phyloP scores from a whole-genome alignment of 2,888 invertebrate genomes.

The Deroplatys truncata region DNA sequence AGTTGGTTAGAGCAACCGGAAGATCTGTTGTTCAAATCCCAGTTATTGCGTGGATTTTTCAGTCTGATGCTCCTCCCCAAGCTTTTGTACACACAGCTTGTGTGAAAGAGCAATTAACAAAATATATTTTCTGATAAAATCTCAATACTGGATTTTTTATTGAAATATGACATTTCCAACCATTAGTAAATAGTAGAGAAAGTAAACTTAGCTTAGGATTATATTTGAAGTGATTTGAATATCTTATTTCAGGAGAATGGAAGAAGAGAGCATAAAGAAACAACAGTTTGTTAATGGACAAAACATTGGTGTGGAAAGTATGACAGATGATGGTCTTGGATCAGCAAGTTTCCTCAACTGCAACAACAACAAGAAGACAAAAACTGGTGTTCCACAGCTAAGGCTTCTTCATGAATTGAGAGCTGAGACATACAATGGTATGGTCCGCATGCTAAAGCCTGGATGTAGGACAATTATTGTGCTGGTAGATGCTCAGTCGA shows the following conservation, averaged over 20 bases:
- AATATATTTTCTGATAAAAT: neutral
- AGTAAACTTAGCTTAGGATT: neutral
- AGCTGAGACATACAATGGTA: constrained; percentile 91
- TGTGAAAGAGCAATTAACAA: too few species aligned
- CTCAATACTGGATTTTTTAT: too few species aligned
- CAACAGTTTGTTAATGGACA: constrained; percentile 16
- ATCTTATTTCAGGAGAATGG: constrained; percentile 47
- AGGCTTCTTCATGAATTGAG: constrained; percentile 83
- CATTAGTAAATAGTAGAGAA: too few species aligned
- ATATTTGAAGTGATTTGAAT: neutral
- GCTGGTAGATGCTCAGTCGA: constrained; percentile 83
- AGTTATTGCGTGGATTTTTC: too few species aligned
- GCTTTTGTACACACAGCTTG: too few species aligned
- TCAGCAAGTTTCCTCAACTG: neutral
- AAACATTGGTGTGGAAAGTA: neutral
- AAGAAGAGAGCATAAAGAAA: constrained; percentile 50
- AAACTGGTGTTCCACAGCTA: constrained; percentile 21
- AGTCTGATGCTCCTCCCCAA: too few species aligned
- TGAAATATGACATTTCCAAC: neutral
- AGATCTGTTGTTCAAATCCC: too few species aligned
- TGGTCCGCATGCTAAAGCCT: constrained; percentile 87
- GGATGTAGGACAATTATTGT: constrained; percentile 92
- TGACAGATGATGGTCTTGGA: neutral
- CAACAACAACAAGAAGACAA: constrained; percentile 21
- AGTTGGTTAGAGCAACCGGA: too few species aligned